phyloP scores from a whole-genome alignment of 2,888 invertebrate genomes.

The Yponomeuta evonymella region DNA sequence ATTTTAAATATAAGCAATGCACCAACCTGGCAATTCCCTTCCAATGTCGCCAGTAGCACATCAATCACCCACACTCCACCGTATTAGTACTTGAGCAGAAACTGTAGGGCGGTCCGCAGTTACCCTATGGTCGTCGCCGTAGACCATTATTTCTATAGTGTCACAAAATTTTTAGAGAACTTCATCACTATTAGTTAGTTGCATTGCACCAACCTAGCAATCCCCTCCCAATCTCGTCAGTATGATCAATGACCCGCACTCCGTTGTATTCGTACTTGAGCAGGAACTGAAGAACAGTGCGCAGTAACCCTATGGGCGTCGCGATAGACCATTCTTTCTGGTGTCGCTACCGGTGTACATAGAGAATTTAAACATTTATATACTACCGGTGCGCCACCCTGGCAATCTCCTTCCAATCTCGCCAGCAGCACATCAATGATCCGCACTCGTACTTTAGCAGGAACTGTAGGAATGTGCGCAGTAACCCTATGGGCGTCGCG shows the following conservation, averaged over 20 bases:
- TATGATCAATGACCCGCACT: constrained; percentile 86
- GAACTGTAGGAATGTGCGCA: constrained; percentile 90
- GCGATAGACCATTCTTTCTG: constrained; percentile 47
- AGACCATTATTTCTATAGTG: too few relatives aligned
- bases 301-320: constrained; percentile 88
- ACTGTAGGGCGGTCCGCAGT: constrained; percentile 87
- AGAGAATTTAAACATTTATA: too few relatives aligned
- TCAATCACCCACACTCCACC: constrained; percentile 90
- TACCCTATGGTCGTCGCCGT: constrained; percentile 87
- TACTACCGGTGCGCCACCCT: constrained; percentile 67
- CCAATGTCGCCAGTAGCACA: constrained; percentile 87
- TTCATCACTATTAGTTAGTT: background rate
- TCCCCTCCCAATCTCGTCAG: constrained; percentile 85
- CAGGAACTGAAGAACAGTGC: constrained; percentile 90
- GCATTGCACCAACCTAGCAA: constrained; percentile 77
- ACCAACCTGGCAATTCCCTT: constrained; percentile 82
- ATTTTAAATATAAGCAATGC: background rate
- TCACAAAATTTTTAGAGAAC: too few relatives aligned
- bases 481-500: constrained; percentile 88
- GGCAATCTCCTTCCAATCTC: constrained; percentile 84
- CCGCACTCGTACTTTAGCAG: constrained; percentile 84
- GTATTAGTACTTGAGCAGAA: constrained; percentile 88
- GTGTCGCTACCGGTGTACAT: too few relatives aligned
- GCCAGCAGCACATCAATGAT: constrained; percentile 89
- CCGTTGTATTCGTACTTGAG: constrained; percentile 89